Percentiles rank a stretch among this genome's conserved stretches.
These are phyloP conservation scores for Bothrops jararaca DNA, from an alignment of 2,113 vertebrate genomes.

Conservation along the genomic window DNA sequence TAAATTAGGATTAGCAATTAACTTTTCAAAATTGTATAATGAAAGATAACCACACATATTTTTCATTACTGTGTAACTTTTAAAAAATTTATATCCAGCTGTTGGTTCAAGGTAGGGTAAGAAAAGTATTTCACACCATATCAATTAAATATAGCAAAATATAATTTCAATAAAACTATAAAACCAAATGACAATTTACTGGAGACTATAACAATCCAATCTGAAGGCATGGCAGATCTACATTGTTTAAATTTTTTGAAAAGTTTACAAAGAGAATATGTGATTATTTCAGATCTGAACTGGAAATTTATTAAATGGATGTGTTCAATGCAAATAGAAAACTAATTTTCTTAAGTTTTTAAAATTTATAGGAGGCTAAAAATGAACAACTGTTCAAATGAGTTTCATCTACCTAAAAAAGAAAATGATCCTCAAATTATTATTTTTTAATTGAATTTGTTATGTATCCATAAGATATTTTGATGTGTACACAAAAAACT, in stretches of 20 bases:
- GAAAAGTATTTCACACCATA: not conserved
- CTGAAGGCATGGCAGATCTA: not conserved
- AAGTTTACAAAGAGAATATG: not conserved
- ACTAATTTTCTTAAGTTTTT: not conserved
- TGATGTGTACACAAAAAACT: not conserved
- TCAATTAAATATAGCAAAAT: not conserved
- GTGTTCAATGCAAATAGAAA: not conserved
- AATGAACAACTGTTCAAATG: not conserved
- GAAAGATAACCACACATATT: not conserved
- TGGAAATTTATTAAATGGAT: not conserved
- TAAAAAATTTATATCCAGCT: not conserved
- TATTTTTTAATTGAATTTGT: not conserved
- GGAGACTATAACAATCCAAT: not conserved
- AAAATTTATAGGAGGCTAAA: not conserved
- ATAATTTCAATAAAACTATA: not conserved
- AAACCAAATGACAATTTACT: not conserved
- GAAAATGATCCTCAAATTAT: not conserved
- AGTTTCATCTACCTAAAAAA: not conserved
- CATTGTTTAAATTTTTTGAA: not conserved
- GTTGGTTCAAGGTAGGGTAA: not conserved
- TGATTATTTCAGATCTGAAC: not conserved
- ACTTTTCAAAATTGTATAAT: not conserved
- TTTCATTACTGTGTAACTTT: not conserved
- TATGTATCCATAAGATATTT: not conserved
- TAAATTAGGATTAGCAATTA: not conserved